phyloP scores from a whole-genome alignment of 2,113 vertebrate species.

The Coryphaenoides rupestris region DNA sequence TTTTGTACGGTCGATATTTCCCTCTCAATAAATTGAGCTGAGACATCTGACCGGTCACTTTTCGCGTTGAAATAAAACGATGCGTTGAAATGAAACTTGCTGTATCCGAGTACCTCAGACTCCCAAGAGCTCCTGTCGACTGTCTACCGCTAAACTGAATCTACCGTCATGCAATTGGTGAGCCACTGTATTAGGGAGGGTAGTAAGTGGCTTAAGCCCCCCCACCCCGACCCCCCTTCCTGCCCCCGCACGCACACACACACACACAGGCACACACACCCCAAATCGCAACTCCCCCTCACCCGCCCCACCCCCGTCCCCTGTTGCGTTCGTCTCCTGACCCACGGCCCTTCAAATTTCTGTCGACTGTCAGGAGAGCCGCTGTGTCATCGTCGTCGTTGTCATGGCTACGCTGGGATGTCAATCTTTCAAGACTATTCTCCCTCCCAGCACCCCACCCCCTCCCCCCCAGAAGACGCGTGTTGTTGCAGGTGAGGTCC shows the following conservation, averaged over 20 bases:
- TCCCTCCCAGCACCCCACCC: no score
- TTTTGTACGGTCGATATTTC: background rate
- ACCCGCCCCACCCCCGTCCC: constrained; percentile 21
- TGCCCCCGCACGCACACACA: background rate
- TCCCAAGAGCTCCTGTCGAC: constrained; percentile 52
- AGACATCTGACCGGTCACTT: background rate
- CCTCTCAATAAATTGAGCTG: background rate
- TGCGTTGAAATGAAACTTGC: constrained; percentile 9
- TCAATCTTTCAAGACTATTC: no score
- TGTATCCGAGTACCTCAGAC: constrained; percentile 45
- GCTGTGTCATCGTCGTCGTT: constrained; percentile 21
- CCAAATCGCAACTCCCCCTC: constrained; percentile 4
- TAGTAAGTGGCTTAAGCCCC: constrained; percentile 56
- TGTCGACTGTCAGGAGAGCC: no score
- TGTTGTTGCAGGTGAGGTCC: constrained; percentile 58
- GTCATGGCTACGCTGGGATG: no score
- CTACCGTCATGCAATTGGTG: constrained; percentile 66
- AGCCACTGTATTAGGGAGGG: constrained; percentile 44
- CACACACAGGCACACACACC: constrained; percentile 4
- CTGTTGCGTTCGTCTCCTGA: constrained; percentile 31
- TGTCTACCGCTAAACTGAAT: constrained; percentile 64
- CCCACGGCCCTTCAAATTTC: constrained; percentile 46
- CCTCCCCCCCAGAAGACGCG: constrained; percentile 49
- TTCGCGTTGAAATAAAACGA: background rate
- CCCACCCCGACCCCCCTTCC: constrained; percentile 8